A percentile compares a stretch with the other conserved stretches of the same genome.
These are phyloP conservation scores for Dipus sagitta DNA, from an alignment of 2,797 vertebrate genomes.

Conservation along the genomic window DNA sequence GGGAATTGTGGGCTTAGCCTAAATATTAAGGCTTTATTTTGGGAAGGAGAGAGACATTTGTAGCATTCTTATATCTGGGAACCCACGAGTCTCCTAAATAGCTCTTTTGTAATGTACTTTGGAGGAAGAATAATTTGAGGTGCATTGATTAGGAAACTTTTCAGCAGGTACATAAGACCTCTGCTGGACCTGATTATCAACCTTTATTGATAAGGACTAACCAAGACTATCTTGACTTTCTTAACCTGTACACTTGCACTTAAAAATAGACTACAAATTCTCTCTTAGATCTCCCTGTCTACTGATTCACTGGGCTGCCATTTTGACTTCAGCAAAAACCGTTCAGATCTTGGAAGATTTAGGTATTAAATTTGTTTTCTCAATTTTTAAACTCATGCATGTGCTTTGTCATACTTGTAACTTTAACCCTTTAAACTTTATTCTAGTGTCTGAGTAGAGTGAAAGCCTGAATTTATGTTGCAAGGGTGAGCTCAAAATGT, in stretches of 20 bases:
- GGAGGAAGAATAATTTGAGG: conserved; percentile 35
- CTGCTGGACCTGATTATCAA: background rate
- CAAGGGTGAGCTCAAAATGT: conserved; percentile 24
- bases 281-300: conserved; percentile 47
- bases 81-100: background rate
- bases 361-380: conserved; percentile 24
- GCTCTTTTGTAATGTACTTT: conserved; percentile 20
- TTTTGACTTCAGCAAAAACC: conserved; percentile 76
- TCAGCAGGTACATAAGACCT: background rate
- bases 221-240: conserved; percentile 1
- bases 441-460: conserved; percentile 31
- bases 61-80: conserved; percentile 40
- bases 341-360: conserved; percentile 58
- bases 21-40: background rate
- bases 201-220: conserved; percentile 36
- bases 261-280: conserved; percentile 70
- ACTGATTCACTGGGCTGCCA: conserved; percentile 77
- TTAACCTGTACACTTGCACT: conserved; percentile 60
- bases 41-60: background rate
- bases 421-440: conserved; percentile 59
- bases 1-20: background rate
- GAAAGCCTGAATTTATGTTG: conserved; percentile 53
- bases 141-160: conserved; percentile 61
- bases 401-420: conserved; percentile 53
- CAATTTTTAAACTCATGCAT: conserved; percentile 4